Percentiles rank a stretch among this genome's conserved stretches.
Conservation (phyloP, 2,113 vertebrate species). For the Tichodroma muraria region DNA sequence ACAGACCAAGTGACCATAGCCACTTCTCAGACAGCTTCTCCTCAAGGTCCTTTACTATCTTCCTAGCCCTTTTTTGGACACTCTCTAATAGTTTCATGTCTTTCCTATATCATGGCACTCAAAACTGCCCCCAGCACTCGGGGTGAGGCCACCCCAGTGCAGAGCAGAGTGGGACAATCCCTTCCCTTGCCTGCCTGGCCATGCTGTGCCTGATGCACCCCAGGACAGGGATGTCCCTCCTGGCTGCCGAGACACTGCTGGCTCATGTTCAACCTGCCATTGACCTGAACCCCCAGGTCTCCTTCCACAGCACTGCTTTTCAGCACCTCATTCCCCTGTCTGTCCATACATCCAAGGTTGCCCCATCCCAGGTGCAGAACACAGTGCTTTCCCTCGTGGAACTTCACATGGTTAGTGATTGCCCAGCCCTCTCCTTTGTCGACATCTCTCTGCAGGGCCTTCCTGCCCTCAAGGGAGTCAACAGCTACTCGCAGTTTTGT, state of each 20-base stretch:
- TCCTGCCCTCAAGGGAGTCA: background rate
- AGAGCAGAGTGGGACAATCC: background rate
- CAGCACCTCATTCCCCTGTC: background rate
- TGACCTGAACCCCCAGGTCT: background rate
- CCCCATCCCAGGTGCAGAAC: background rate
- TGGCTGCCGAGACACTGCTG: background rate
- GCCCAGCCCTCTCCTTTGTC: background rate
- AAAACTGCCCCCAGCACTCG: background rate
- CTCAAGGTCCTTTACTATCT: background rate
- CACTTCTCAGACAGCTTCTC: background rate
- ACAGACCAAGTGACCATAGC: background rate
- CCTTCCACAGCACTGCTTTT: background rate
- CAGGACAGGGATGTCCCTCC: rapidly evolving
- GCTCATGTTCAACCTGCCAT: background rate
- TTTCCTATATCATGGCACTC: background rate
- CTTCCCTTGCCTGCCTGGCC: rapidly evolving
- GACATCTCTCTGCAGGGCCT: background rate
- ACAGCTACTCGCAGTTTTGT: background rate
- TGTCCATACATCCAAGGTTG: background rate
- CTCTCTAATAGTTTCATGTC: background rate
- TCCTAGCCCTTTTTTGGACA: background rate
- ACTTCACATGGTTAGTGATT: background rate
- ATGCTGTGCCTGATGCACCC: background rate
- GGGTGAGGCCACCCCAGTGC: background rate
- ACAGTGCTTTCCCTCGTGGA: background rate